Percentiles rank a stretch among this genome's conserved stretches.
These are phyloP conservation scores for Antechinus stuartii DNA, from an alignment of 2,113 vertebrate genomes.

Conservation along the genomic window DNA sequence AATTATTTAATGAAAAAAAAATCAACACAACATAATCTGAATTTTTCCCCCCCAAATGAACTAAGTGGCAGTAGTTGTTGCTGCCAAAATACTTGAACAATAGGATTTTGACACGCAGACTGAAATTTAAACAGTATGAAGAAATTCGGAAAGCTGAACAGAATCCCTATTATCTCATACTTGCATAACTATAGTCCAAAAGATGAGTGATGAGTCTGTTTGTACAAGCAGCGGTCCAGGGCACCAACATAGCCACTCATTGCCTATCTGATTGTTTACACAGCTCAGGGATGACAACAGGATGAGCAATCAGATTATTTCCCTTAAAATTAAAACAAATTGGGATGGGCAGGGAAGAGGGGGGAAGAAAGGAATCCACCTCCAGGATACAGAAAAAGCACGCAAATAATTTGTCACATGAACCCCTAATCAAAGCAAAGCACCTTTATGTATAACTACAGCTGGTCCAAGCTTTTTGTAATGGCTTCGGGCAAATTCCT, in stretches of 20 bases:
- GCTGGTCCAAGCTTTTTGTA: background rate
- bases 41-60: conserved; percentile 52
- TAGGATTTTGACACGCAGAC: conserved; percentile 70
- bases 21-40: conserved; percentile 49
- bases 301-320: conserved; percentile 74
- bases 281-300: conserved; percentile 66
- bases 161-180: conserved; percentile 71
- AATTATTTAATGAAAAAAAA: conserved; percentile 45
- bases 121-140: conserved; percentile 75
- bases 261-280: conserved; percentile 76
- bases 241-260: conserved; percentile 55
- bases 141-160: conserved; percentile 65
- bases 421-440: conserved; percentile 64
- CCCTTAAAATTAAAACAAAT: conserved; percentile 73
- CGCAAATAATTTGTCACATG: conserved; percentile 38
- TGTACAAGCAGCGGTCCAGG: conserved; percentile 66
- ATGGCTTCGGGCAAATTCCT: background rate
- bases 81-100: conserved; percentile 68
- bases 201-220: conserved; percentile 69
- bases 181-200: conserved; percentile 54
- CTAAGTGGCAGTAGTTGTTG: conserved; percentile 45
- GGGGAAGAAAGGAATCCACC: background rate
- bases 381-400: conserved; percentile 47
- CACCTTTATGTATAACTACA: background rate
- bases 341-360: background rate